These are phyloP conservation scores for Eristalis tenax DNA, from an alignment of 2,888 invertebrate species.

Conservation along the genomic window DNA sequence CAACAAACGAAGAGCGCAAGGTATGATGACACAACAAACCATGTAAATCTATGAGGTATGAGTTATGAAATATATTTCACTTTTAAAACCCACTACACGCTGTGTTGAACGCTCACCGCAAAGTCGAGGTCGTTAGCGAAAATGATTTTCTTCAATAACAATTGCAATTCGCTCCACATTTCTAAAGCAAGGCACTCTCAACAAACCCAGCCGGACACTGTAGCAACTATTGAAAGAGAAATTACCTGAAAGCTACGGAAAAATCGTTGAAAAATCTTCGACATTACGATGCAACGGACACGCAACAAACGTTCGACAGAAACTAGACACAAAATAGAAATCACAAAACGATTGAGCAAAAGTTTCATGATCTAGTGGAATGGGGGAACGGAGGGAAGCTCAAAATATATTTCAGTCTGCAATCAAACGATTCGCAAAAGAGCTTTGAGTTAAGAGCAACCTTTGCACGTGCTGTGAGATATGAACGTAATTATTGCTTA, in stretches of 20 bases:
- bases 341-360: constrained; percentile 26
- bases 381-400: not conserved
- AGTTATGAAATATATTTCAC: constrained; percentile 39
- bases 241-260: constrained; percentile 78
- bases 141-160: constrained; percentile 49
- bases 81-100: not conserved
- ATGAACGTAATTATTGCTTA: not conserved
- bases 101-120: constrained; percentile 52
- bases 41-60: not conserved
- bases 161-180: constrained; percentile 38
- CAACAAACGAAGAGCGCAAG: constrained; percentile 10
- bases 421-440: constrained; percentile 11
- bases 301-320: constrained; percentile 37
- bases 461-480: not conserved
- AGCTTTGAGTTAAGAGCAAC: constrained; percentile 19
- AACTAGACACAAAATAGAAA: constrained; percentile 38
- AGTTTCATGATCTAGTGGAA: not conserved
- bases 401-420: not conserved
- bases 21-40: constrained; percentile 22
- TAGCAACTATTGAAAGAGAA: constrained; percentile 17
- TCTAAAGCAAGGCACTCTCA: not conserved
- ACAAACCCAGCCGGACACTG: not conserved
- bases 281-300: constrained; percentile 26
- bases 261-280: constrained; percentile 76
- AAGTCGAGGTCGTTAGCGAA: constrained; percentile 54